phyloP scores from a whole-genome alignment of 2,888 invertebrate genomes.

The Machimus atricapillus region DNA sequence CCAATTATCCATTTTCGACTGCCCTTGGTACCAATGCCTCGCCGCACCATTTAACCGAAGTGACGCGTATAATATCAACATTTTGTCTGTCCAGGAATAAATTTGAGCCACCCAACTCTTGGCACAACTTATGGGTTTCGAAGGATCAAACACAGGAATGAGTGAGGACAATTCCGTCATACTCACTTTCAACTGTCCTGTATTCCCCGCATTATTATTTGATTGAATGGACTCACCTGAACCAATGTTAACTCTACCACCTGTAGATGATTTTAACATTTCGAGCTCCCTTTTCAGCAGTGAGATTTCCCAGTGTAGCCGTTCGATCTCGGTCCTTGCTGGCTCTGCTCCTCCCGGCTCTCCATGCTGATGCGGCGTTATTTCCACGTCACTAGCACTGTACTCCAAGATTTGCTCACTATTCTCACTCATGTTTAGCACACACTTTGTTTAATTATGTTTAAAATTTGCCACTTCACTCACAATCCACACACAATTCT shows the following conservation, averaged over 20 bases:
- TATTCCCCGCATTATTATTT: too few species aligned
- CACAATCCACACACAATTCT: neutral
- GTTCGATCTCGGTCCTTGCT: neutral
- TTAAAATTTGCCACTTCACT: neutral
- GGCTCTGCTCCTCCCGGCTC: neutral
- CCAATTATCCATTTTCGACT: too few species aligned
- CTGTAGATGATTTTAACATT: neutral
- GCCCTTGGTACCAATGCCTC: too few species aligned
- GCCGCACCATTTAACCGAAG: too few species aligned
- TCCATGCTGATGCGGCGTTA: neutral
- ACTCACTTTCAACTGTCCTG: too few species aligned
- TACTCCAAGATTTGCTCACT: neutral
- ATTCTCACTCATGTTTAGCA: neutral
- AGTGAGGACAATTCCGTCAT: too few species aligned
- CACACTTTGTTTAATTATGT: neutral
- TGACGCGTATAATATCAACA: too few species aligned
- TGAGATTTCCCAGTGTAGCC: neutral
- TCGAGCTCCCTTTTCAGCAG: neutral
- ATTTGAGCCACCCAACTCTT: too few species aligned
- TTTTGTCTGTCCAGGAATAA: too few species aligned
- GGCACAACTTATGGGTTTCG: too few species aligned
- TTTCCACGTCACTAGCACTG: neutral
- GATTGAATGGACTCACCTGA: too few species aligned
- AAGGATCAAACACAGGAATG: too few species aligned
- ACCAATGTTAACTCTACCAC: neutral